Evolutionary conservation across 2,888 invertebrate species (phyloP).

Genomic region (Cataglyphis rosenhaueri): DNA sequence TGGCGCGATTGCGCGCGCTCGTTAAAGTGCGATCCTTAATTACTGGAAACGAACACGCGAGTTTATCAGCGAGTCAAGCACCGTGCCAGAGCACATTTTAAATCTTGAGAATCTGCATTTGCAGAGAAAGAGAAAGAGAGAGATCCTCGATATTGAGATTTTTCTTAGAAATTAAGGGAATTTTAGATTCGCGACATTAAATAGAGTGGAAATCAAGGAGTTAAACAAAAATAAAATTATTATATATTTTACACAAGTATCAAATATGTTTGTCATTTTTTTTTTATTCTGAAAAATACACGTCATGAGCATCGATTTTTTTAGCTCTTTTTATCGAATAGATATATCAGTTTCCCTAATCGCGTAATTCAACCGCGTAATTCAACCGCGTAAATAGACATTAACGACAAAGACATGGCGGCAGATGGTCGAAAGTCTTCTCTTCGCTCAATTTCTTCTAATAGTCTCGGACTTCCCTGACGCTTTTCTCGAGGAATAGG

Average conservation of each 20-base stretch:
- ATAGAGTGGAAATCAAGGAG: background rate
- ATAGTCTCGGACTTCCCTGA: conserved; percentile 9
- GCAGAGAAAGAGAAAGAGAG: background rate
- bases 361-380: conserved; percentile 36
- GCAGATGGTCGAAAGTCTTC: conserved; percentile 33
- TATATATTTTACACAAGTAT: background rate
- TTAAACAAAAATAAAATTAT: background rate
- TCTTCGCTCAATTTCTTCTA: conserved; percentile 16
- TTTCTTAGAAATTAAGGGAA: background rate
- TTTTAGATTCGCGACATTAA: background rate
- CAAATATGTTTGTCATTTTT: too few species aligned
- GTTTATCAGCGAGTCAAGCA: conserved; percentile 47
- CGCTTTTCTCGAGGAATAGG: conserved; percentile 11
- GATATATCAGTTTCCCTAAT: conserved; percentile 32
- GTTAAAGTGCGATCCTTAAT: conserved; percentile 64
- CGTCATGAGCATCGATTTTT: background rate
- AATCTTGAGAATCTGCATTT: conserved; percentile 2
- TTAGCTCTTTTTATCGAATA: conserved; percentile 1
- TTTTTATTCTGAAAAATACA: background rate
- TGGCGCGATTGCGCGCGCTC: conserved; percentile 50
- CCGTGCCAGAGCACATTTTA: conserved; percentile 7
- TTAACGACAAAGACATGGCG: conserved; percentile 27
- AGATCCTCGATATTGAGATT: background rate
- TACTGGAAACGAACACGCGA: conserved; percentile 52
- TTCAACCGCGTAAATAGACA: conserved; percentile 34